phyloP scores from a whole-genome alignment of 2,113 vertebrate species.

The Amazona vittata region DNA sequence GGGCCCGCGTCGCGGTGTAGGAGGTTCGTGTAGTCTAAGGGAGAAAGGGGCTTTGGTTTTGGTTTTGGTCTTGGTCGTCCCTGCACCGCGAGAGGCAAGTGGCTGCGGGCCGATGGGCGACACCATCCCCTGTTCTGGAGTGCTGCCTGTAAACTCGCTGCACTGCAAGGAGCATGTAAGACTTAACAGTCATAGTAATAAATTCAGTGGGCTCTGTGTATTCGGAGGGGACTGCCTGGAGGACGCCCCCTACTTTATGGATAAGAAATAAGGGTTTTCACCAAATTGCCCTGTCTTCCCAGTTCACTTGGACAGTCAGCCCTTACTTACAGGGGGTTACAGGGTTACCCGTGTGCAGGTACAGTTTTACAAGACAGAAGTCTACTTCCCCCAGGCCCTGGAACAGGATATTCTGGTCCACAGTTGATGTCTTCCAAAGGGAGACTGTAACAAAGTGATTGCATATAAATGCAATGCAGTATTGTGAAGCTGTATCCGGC shows the following conservation, averaged over 20 bases:
- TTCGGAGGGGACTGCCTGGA: neutral
- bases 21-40: neutral
- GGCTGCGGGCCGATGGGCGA: neutral
- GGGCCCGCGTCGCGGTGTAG: too few species aligned
- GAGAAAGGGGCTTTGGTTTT: neutral
- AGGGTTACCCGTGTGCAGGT: neutral
- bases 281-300: neutral
- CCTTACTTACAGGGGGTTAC: neutral
- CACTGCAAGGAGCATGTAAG: neutral
- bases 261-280: neutral
- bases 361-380: neutral
- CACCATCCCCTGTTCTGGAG: accelerated
- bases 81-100: neutral
- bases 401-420: neutral
- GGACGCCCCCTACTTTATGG: neutral
- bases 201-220: neutral
- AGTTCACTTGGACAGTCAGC: neutral
- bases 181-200: too few species aligned
- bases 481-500: neutral
- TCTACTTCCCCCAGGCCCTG: neutral
- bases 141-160: accelerated
- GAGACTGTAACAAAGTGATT: neutral
- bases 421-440: neutral
- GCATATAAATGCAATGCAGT: neutral
- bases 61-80: neutral